These are phyloP conservation scores for Silurus glanis DNA, from an alignment of 2,113 vertebrate genomes.

Conservation along the genomic window DNA sequence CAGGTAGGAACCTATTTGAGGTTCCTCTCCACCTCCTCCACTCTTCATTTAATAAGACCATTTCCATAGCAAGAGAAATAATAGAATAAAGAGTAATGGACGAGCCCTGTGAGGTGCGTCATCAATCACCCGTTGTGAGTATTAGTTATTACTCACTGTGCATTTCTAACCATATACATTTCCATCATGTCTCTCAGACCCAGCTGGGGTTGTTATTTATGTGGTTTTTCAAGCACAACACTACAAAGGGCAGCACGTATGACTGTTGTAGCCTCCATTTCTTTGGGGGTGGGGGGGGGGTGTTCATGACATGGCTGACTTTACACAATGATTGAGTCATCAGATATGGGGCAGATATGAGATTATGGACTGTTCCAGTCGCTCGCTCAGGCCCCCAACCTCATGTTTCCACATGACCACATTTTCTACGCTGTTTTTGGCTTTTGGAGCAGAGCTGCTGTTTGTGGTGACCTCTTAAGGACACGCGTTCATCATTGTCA, in stretches of 20 bases:
- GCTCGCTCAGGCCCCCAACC: constrained; percentile 11
- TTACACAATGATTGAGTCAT: constrained; percentile 58
- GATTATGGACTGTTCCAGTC: constrained; percentile 54
- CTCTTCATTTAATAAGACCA: constrained; percentile 71
- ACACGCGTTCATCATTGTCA: constrained; percentile 72
- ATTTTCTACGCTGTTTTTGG: constrained; percentile 42
- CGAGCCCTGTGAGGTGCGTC: constrained; percentile 67
- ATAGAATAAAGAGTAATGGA: constrained; percentile 81
- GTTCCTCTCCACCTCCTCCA: constrained; percentile 33
- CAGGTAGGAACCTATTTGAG: background rate
- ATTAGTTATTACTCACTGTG: constrained; percentile 81
- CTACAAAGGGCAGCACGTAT: constrained; percentile 73
- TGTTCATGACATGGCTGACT: constrained; percentile 48
- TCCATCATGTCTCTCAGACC: constrained; percentile 52
- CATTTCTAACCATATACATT: constrained; percentile 70
- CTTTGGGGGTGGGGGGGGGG: background rate
- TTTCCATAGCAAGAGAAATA: constrained; percentile 62
- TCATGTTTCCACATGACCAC: constrained; percentile 37
- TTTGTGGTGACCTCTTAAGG: constrained; percentile 15
- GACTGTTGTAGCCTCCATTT: constrained; percentile 29
- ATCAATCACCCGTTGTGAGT: constrained; percentile 83
- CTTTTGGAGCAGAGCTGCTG: constrained; percentile 3
- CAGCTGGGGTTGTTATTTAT: constrained; percentile 73
- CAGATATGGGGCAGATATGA: constrained; percentile 51
- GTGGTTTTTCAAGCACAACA: constrained; percentile 68